Evolutionary conservation across 2,888 invertebrate genomes (phyloP), one percentile per base, ranked within the genome.

Genomic region (Pseudococcus longispinus): DNA sequence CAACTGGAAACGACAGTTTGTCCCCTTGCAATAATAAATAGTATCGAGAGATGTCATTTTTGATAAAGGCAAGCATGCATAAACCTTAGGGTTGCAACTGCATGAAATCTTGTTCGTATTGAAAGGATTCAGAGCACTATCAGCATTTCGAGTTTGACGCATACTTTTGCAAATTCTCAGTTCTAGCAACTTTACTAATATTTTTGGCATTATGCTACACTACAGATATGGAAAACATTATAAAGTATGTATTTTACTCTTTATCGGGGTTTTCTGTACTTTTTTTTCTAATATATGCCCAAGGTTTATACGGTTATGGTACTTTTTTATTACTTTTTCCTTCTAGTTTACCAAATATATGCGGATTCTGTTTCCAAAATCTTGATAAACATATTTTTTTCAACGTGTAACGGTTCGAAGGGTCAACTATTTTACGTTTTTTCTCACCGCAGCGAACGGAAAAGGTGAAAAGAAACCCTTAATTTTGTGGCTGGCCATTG

Each of bases 1-100:
- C 86, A 86, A 86, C 74, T 86, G 86, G 86, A 86, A 86, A 86
- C 86, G 86, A 86, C 86, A 86, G 74, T 86, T 86, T 32, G 86
- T 77, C 80, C 86, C 86, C 86, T 77, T 80, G 51, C 77, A 86
- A 86, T 86, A 86, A 86, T 86, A 86, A 86, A 86, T 86, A 86
- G 86, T 86, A 86, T 80, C 77, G 80, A 86, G 51, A 77, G 86
- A 86, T 86, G 86, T 86, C 86, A 86, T 86, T 44, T 86, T 80
- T 86, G 86, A 86, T 86, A 86, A 86, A 86, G 74, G 86, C 70
- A 70, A 65, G 65, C 70, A 85, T 85, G 70, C 55, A 84, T 84
- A 84, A 84, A 84, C 51, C 55, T 55, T 42, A 80, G 77, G 77
- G 77, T 80, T 42, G 77, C 20, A 42, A 80, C 77, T 42, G 42